These are phyloP conservation scores for Apamea crenata DNA, from an alignment of 2,888 invertebrate genomes.

Conservation along the genomic window DNA sequence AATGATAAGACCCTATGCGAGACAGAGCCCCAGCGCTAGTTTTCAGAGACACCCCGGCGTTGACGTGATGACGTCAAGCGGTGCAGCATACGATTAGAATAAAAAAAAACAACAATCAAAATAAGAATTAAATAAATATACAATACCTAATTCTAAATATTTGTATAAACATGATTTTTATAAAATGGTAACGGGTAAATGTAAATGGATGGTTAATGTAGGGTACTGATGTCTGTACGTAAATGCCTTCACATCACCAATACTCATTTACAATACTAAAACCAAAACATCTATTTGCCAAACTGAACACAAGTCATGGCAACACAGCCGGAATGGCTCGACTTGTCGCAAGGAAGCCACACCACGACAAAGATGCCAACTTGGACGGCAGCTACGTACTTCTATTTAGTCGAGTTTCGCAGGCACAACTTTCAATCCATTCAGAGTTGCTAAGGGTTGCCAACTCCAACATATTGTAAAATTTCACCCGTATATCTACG, in stretches of 20 bases:
- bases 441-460: slow-evolving; percentile 44
- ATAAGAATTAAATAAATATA: too few relatives aligned
- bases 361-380: slow-evolving; percentile 69
- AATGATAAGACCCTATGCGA: too few relatives aligned
- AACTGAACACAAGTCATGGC: slow-evolving; percentile 14
- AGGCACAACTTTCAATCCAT: slow-evolving; percentile 47
- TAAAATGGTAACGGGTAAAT: too few relatives aligned
- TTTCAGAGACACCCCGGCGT: too few relatives aligned
- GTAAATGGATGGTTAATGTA: too few relatives aligned
- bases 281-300: background rate
- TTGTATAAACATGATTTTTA: too few relatives aligned
- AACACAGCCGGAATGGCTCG: slow-evolving; percentile 56
- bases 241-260: background rate
- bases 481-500: slow-evolving; percentile 34
- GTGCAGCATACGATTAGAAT: too few relatives aligned
- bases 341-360: slow-evolving; percentile 71
- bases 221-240: background rate
- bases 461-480: slow-evolving; percentile 30
- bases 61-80: too few relatives aligned
- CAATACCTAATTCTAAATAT: too few relatives aligned
- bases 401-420: slow-evolving; percentile 70
- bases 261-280: background rate
- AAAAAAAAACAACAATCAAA: too few relatives aligned
- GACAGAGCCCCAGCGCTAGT: too few relatives aligned
- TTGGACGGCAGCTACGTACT: slow-evolving; percentile 60